These are phyloP conservation scores for Petrocephalus microphthalmus DNA, from an alignment of 2,113 vertebrate species.

Conservation along the genomic window DNA sequence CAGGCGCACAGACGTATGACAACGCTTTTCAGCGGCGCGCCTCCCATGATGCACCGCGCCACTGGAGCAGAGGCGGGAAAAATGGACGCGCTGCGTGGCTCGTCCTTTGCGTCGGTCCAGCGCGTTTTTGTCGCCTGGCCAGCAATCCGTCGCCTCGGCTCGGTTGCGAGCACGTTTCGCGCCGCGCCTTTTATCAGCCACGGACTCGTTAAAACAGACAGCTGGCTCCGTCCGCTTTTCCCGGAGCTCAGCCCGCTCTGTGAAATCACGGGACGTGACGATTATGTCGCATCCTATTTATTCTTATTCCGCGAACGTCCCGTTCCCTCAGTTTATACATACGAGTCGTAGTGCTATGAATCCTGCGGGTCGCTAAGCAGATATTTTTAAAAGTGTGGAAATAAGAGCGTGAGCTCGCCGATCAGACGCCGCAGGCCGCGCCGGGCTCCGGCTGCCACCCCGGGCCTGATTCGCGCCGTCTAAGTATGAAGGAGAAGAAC, in stretches of 20 bases:
- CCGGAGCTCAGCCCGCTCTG: not conserved
- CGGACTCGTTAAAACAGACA: not conserved
- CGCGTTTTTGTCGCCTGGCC: not conserved
- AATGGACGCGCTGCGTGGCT: not conserved
- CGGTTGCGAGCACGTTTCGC: not conserved
- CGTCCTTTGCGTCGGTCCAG: not conserved
- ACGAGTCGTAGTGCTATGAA: not conserved
- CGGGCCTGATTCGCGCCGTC: not conserved
- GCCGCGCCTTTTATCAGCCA: not conserved
- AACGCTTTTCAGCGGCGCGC: not conserved
- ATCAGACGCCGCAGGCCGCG: not conserved
- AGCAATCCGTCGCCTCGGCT: not conserved
- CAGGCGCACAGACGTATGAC: not conserved
- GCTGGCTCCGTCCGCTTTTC: not conserved
- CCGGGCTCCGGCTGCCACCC: not conserved
- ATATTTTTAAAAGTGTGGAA: conserved; percentile 2
- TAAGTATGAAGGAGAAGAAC: not conserved
- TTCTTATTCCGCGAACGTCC: not conserved
- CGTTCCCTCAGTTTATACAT: not conserved
- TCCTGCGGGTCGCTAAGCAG: not conserved
- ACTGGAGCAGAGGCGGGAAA: not conserved
- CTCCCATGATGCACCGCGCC: not conserved
- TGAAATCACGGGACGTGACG: not conserved
- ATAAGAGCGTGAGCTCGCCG: not conserved
- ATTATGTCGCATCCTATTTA: not conserved